Conservation (phyloP, 1,140 invertebrate genomes). For the Aradophagus sp. region DNA sequence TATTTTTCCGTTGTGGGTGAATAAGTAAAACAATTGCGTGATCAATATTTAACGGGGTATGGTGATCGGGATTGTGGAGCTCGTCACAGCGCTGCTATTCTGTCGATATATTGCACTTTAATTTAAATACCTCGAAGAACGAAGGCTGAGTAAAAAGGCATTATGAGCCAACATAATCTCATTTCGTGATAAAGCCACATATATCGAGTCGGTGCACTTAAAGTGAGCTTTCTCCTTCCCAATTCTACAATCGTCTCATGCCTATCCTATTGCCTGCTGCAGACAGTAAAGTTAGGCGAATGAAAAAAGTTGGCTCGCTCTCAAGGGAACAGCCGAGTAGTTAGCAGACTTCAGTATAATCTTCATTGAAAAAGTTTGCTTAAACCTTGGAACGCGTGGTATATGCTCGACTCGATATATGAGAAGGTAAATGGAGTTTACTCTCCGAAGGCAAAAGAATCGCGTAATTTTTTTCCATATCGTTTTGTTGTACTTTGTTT, state of each 20-base stretch:
- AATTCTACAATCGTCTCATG: constrained; percentile 54
- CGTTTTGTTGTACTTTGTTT: constrained; percentile 16
- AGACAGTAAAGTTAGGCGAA: constrained; percentile 69
- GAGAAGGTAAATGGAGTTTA: constrained; percentile 58
- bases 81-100: no score
- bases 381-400: constrained; percentile 67
- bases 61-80: no score
- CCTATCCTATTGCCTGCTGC: constrained; percentile 48
- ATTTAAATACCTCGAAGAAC: no score
- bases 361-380: constrained; percentile 74
- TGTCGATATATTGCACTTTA: no score
- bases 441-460: constrained; percentile 53
- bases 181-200: constrained; percentile 52
- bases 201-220: constrained; percentile 52
- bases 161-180: constrained; percentile 51
- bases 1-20: no score
- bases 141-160: constrained; percentile 22
- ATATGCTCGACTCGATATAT: constrained; percentile 64
- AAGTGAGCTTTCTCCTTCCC: constrained; percentile 47
- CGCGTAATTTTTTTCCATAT: constrained; percentile 48
- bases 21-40: no score
- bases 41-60: no score
- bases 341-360: constrained; percentile 72
- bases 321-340: constrained; percentile 68
- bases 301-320: constrained; percentile 72